Percentiles rank a stretch among this genome's conserved stretches.
phyloP scores from a whole-genome alignment of 2,888 invertebrate species.

The Anagyrus pseudococci region DNA sequence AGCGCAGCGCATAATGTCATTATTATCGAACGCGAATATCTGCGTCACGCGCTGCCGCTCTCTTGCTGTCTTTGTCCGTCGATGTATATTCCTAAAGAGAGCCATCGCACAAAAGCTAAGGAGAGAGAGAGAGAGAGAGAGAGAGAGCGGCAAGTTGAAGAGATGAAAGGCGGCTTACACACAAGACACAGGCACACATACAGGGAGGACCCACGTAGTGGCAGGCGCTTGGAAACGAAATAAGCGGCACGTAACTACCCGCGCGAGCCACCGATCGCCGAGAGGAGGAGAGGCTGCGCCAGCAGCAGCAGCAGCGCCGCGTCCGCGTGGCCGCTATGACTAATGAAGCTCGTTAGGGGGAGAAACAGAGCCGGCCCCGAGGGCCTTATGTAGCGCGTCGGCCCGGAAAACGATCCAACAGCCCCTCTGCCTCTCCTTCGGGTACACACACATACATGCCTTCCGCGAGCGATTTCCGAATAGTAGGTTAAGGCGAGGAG shows the following conservation, averaged over 20 bases:
- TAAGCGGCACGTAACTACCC: constrained; percentile 8
- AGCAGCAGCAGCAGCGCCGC: too few relatives aligned
- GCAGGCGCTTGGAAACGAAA: constrained; percentile 7
- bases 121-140: too few relatives aligned
- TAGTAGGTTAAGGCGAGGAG: too few relatives aligned
- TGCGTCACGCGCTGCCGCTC: constrained; percentile 20
- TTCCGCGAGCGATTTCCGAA: too few relatives aligned
- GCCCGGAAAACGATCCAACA: too few relatives aligned
- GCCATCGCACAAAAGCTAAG: not conserved
- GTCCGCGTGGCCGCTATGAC: constrained; percentile 31
- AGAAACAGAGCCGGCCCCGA: too few relatives aligned
- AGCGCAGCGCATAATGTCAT: constrained; percentile 28
- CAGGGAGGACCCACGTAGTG: constrained; percentile 1
- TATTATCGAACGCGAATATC: constrained; percentile 34
- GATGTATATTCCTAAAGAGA: constrained; percentile 10
- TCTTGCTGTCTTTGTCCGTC: not conserved
- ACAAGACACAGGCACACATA: not conserved
- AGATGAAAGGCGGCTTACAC: not conserved
- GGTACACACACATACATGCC: too few relatives aligned
- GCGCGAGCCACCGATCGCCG: too few relatives aligned
- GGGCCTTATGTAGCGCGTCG: too few relatives aligned
- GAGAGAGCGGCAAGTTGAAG: too few relatives aligned
- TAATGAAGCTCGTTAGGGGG: constrained; percentile 35
- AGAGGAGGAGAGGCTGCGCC: too few relatives aligned
- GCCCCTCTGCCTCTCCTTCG: too few relatives aligned